These are phyloP conservation scores for Pteronura brasiliensis DNA, from an alignment of 2,113 vertebrate species.

Conservation along the genomic window DNA sequence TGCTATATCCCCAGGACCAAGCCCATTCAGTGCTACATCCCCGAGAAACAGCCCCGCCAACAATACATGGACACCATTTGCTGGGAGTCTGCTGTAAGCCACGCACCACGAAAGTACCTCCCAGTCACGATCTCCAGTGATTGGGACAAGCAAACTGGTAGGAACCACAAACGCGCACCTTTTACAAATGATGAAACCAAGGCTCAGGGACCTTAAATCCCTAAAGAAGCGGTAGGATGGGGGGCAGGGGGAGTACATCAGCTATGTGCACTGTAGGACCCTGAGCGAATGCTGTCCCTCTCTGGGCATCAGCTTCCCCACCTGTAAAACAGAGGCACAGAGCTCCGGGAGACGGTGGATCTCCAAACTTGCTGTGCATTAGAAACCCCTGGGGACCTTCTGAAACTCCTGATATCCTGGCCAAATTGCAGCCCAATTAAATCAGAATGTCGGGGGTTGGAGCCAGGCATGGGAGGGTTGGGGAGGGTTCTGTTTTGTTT, in stretches of 20 bases:
- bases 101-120: not conserved
- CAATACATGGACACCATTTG: not conserved
- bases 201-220: not conserved
- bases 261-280: not conserved
- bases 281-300: accelerated
- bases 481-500: not conserved
- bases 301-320: not conserved
- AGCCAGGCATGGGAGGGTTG: not conserved
- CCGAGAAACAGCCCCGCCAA: not conserved
- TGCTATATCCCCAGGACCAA: not conserved
- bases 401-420: not conserved
- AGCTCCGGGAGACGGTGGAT: accelerated
- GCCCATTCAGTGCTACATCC: not conserved
- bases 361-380: accelerated
- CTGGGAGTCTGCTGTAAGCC: no score
- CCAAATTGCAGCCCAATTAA: not conserved
- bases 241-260: accelerated
- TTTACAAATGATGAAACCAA: not conserved
- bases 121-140: not conserved
- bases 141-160: accelerated
- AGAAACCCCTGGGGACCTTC: not conserved
- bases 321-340: not conserved
- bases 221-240: not conserved
- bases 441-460: not conserved
- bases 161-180: not conserved